Conservation (phyloP, 2,113 vertebrate genomes). For the Numenius arquata region DNA sequence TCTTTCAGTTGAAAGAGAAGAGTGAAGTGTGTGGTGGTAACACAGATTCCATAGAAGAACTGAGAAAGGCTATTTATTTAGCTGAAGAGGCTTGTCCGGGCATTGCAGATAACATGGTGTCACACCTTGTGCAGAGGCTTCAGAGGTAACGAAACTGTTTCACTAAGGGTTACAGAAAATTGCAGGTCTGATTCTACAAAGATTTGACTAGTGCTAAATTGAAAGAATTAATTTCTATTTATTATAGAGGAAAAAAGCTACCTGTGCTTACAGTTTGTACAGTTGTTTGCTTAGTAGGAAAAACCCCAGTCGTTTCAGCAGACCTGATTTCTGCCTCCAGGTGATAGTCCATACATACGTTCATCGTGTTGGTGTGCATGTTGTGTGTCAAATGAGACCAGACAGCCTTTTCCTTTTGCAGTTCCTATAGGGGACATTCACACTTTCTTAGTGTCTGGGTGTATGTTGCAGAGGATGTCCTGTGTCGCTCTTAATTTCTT, state of each 20-base stretch:
- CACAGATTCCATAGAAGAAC: constrained; percentile 84
- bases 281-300: neutral
- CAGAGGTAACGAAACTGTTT: constrained; percentile 81
- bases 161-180: neutral
- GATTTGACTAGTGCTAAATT: neutral
- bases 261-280: neutral
- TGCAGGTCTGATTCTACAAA: neutral
- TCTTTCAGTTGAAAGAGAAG: constrained; percentile 86
- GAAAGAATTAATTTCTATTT: neutral
- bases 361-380: neutral
- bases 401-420: neutral
- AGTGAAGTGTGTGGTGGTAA: constrained; percentile 83
- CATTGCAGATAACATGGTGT: constrained; percentile 92
- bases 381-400: neutral
- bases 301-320: rapidly evolving
- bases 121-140: constrained; percentile 89
- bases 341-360: neutral
- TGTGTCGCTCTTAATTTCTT: neutral
- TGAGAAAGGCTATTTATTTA: constrained; percentile 86
- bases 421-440: neutral
- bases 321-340: neutral
- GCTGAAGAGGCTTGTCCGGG: constrained; percentile 91
- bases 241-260: neutral
- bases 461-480: neutral
- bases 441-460: neutral